Evolutionary conservation across 2,888 invertebrate genomes (phyloP), one percentile per base, ranked within the genome.

Genomic region (Euzetes globulus): DNA sequence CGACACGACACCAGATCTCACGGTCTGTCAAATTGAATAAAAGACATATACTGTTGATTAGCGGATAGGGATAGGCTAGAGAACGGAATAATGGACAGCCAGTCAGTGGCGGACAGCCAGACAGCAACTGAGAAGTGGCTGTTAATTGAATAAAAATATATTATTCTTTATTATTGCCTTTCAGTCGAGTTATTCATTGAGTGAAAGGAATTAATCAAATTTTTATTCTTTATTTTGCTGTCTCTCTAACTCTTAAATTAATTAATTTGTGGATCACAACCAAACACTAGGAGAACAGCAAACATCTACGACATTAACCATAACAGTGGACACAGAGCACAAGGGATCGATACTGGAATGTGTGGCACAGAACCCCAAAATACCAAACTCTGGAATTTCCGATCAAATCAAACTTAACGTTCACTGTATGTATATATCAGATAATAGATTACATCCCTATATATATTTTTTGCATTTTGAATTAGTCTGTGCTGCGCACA

Each of bases 1-100:
- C 65, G 75, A 41, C 70, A 63, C n/a, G 73, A 71, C 70, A 77
- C 74, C n/a, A 72, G 55, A 29, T 60, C 74, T 25, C 76, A 74
- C 41, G 58, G 72, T 72, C 58, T 70, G 58, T 65, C 25, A 52
- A 27, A 60, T 60, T 19, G 9, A 70, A 60, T 60, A 29, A 13
- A 33, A 29, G 29, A 27, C 60, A 60, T 3, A 60, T 11, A 60
- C 15, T 27, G 11, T 9, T 60, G 29, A 60, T 41, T 41, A 41
- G 41, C 11, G 41, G 41, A 41, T 7, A 13, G 41, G 41, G 41
- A 41, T 33, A 33, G 33, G n/a, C n/a, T n/a, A n/a, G n/a, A n/a
- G n/a, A n/a, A n/a, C n/a, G n/a, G n/a, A n/a, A n/a, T n/a, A n/a
- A n/a, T n/a, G n/a, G n/a, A n/a, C n/a, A n/a, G n/a, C n/a, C n/a